Evolutionary conservation across 2,113 vertebrate genomes (phyloP), one percentile per base, ranked within the genome.

Genomic region (Pantherophis guttatus): DNA sequence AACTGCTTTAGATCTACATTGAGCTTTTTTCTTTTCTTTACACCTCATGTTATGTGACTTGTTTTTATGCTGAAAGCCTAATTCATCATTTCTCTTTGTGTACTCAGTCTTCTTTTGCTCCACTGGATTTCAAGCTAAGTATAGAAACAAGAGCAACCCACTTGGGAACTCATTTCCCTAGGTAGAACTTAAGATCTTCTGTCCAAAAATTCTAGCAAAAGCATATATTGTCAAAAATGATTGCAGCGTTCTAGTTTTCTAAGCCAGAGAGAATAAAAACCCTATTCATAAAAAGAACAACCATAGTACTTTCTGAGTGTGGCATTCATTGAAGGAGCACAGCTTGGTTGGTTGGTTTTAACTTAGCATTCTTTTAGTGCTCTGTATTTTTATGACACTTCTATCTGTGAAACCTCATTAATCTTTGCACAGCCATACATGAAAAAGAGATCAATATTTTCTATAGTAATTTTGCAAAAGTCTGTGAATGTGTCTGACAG

Each of bases 81-180:
- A 94, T 95, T 96, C 59, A 91, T 95, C 0, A 4, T 95, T 95
- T 95, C 48, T 50, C 93, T 93, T 95, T 95, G 48, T 65, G 87
- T 59, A 92, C 91, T 94, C 95, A 94, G 13, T 54, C 57, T 87
- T 39, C 86, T 93, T 93, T 92, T 93, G 55, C 91, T 96, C 59
- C 90, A 93, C 50, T 95, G 86, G 93, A 96, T 95, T 93, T 91
- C 93, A 87, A 93, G 96, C 95, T 96, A 95, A 96, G 92, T 95
- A 95, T 95, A 97, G 97, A 97, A 97, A 97, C 90, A 97, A 94
- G 96, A 97, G 92, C 87, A 95, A 92, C 89, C 86, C 93, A 7
- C 94, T 70, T 13, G 95, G 95, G 92, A 96, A 94, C 89, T 23
- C 58, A 39, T 8, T 91, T 93, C 95, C 94, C 93, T 96, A 93